Conservation (phyloP, 2,888 invertebrate species). For the Phlogophora meticulosa region DNA sequence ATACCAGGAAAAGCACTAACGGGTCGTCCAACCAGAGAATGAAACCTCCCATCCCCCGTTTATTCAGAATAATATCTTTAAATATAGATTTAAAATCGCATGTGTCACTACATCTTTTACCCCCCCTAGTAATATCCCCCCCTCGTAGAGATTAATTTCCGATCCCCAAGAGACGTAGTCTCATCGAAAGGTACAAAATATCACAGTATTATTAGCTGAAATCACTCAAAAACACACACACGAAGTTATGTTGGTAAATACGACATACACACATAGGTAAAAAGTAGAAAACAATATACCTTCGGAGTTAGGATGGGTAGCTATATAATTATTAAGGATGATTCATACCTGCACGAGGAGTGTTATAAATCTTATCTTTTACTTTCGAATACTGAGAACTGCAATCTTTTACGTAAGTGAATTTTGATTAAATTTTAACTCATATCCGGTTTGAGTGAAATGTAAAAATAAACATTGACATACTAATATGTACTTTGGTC, state of each 20-base stretch:
- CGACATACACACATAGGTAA: constrained; percentile 50
- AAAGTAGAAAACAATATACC: constrained; percentile 56
- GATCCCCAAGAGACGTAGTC: no score
- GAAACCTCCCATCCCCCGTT: no score
- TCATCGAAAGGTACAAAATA: background rate
- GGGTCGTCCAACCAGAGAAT: no score
- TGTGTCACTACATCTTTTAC: no score
- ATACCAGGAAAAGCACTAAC: no score
- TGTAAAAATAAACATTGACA: background rate
- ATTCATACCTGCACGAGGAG: constrained; percentile 44
- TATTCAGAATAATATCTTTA: no score
- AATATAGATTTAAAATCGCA: no score
- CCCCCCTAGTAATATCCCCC: no score
- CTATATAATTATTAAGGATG: constrained; percentile 53
- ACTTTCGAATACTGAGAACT: background rate
- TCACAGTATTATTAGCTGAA: constrained; percentile 13
- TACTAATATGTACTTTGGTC: no score
- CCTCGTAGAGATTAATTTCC: no score
- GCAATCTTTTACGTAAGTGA: constrained; percentile 1
- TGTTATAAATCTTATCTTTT: constrained; percentile 8
- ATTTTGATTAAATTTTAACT: background rate
- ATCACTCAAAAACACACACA: constrained; percentile 48
- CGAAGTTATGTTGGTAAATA: constrained; percentile 23
- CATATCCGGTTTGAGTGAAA: background rate
- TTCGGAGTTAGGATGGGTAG: constrained; percentile 44